Conservation (phyloP, 2,888 invertebrate genomes). For the Rapana venosa region DNA sequence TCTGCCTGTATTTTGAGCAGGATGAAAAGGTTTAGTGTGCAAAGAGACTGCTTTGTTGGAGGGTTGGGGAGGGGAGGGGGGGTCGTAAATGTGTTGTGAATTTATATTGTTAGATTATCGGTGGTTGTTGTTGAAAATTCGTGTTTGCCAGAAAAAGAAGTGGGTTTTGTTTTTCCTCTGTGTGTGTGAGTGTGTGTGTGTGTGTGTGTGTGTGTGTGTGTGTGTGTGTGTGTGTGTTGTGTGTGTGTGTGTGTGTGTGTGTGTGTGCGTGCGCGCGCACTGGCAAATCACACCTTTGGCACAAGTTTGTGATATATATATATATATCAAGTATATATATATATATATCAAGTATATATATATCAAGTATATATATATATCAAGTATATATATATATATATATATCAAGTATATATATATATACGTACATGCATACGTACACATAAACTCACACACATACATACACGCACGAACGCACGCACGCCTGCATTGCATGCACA, state of each 20-base stretch:
- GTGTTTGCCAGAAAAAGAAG: background rate
- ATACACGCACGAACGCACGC: background rate
- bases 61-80: background rate
- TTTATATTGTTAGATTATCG: background rate
- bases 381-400: no score
- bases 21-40: no score
- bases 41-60: background rate
- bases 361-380: no score
- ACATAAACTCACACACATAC: background rate
- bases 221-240: background rate
- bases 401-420: no score
- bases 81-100: background rate
- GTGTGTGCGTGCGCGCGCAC: background rate
- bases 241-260: background rate
- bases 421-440: background rate
- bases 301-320: background rate
- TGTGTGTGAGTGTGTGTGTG: background rate
- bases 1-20: no score
- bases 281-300: background rate
- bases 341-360: background rate
- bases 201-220: slow-evolving; percentile 11
- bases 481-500: background rate
- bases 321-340: background rate
- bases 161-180: background rate
- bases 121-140: background rate